phyloP scores from a whole-genome alignment of 2,888 invertebrate genomes.

The Pterostichus niger region DNA sequence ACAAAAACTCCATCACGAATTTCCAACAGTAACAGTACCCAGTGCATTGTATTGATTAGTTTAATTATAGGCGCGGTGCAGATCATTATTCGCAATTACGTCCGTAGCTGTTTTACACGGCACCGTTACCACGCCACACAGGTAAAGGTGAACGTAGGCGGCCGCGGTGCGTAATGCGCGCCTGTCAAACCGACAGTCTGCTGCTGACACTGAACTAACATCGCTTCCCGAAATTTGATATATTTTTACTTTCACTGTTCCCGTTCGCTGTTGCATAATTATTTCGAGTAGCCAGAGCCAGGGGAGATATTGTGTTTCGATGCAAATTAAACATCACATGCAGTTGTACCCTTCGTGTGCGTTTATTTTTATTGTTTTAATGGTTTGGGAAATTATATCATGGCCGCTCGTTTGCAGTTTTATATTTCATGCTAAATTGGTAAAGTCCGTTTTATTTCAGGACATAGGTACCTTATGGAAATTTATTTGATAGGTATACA shows the following conservation, averaged over 20 bases:
- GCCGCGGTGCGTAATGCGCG: not conserved
- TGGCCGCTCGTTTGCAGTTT: conserved; percentile 4
- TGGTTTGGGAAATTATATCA: not conserved
- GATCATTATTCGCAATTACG: conserved; percentile 54
- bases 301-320: conserved; percentile 15
- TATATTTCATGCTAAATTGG: conserved; percentile 1
- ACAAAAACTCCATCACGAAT: conserved; percentile 3
- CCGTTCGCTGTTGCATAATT: conserved; percentile 11
- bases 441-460: too few relatives aligned
- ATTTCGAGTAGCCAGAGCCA: conserved; percentile 3
- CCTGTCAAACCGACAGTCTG: conserved; percentile 17
- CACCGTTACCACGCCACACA: not conserved
- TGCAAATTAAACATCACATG: conserved; percentile 38
- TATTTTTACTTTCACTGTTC: conserved; percentile 24
- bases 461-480: too few relatives aligned
- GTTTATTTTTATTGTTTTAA: conserved; percentile 21
- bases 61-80: conserved; percentile 51
- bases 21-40: conserved; percentile 1
- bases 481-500: too few relatives aligned
- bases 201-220: conserved; percentile 17
- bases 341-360: conserved; percentile 7
- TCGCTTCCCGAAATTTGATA: not conserved
- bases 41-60: conserved; percentile 52
- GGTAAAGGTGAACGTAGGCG: conserved; percentile 32
- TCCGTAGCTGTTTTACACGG: not conserved